Percentiles rank a stretch among this genome's conserved stretches.
Conservation (phyloP, 2,888 invertebrate species). For the Pterostichus niger region DNA sequence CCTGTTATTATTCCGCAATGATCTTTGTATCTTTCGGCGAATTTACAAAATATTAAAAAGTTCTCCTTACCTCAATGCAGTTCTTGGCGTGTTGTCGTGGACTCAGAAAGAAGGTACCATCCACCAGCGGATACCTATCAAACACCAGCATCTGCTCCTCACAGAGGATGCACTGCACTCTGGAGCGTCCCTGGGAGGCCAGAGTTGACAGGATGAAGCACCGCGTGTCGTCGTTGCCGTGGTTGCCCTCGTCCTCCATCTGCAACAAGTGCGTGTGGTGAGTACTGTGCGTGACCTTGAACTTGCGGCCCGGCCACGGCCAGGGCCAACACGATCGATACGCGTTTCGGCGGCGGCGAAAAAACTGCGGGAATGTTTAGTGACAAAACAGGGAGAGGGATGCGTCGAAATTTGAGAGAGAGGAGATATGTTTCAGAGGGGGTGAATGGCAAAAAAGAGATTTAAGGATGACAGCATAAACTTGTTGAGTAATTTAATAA, state of each 20-base stretch:
- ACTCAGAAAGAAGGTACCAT: slow-evolving; percentile 98
- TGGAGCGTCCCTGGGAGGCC: slow-evolving; percentile 93
- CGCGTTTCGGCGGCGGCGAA: not conserved
- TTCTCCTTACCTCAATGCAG: slow-evolving; percentile 88
- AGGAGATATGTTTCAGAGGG: no score
- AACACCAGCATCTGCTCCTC: slow-evolving; percentile 94
- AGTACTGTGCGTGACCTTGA: slow-evolving; percentile 51
- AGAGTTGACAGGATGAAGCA: slow-evolving; percentile 97
- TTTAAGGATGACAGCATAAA: no score
- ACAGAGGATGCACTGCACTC: slow-evolving; percentile 93
- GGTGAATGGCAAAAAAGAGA: no score
- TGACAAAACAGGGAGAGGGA: no score
- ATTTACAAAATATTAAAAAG: no score
- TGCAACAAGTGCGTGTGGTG: slow-evolving; percentile 78
- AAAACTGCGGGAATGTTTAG: no score
- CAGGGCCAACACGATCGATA: slow-evolving; percentile 32
- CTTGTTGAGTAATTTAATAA: no score
- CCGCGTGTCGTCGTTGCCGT: slow-evolving; percentile 98
- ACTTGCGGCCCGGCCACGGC: slow-evolving; percentile 27
- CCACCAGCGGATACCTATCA: slow-evolving; percentile 97
- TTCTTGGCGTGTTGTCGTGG: slow-evolving; percentile 93
- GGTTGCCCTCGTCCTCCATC: slow-evolving; percentile 99
- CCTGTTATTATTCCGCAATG: no score
- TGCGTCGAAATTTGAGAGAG: not conserved
- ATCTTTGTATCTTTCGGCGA: no score